A percentile compares a stretch with the other conserved stretches of the same genome.
Evolutionary conservation across 2,797 vertebrate species (phyloP).

Genomic region (Prunella strophiata): DNA sequence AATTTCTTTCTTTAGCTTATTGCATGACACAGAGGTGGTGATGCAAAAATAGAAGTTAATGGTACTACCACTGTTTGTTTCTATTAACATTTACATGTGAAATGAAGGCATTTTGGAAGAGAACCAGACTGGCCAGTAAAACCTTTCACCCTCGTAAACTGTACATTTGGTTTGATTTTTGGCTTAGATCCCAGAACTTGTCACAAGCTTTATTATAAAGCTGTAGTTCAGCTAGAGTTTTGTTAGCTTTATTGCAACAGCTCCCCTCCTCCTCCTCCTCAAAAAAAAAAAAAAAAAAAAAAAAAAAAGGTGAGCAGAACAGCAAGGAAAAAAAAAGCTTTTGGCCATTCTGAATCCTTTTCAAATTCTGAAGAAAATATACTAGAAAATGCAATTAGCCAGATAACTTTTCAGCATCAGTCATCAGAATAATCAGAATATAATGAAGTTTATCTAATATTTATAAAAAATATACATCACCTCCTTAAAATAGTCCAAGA

Average conservation of each 20-base stretch:
- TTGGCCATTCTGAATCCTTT: neutral
- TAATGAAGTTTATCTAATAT: conserved; percentile 54
- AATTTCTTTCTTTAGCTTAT: conserved; percentile 36
- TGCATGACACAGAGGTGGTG: neutral
- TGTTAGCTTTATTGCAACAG: conserved; percentile 47
- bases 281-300: neutral
- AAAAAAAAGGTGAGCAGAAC: neutral
- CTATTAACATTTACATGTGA: conserved; percentile 57
- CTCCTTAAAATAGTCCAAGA: conserved; percentile 56
- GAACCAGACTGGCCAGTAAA: conserved; percentile 67
- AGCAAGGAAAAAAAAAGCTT: neutral
- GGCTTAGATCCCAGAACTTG: conserved; percentile 72
- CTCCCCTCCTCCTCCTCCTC: neutral
- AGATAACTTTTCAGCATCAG: conserved; percentile 22
- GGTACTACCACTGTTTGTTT: conserved; percentile 61
- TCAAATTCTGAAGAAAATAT: conserved; percentile 23
- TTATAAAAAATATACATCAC: conserved; percentile 42
- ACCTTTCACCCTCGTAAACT: conserved; percentile 59
- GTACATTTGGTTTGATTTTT: conserved; percentile 66
- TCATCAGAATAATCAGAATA: conserved; percentile 51
- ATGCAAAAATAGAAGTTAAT: conserved; percentile 62
- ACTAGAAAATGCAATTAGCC: conserved; percentile 24
- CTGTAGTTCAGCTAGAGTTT: conserved; percentile 73
- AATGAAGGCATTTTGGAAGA: conserved; percentile 61
- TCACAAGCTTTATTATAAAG: conserved; percentile 73